Evolutionary conservation across 1,140 invertebrate genomes (phyloP).

Genomic region (Ganaspis sp.): DNA sequence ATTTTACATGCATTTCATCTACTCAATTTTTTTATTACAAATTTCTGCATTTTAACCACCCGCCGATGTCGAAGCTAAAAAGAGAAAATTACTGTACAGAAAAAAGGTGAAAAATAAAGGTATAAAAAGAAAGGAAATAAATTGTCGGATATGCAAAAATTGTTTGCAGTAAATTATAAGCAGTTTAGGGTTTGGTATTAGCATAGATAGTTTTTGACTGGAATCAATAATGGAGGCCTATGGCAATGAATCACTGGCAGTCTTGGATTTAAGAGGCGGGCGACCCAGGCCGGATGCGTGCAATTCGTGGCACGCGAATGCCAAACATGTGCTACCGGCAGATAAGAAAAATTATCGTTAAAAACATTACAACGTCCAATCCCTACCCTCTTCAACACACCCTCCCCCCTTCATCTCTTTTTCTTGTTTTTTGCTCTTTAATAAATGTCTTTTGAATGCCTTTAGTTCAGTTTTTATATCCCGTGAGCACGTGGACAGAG

Average conservation of each 20-base stretch:
- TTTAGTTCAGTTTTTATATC: constrained; percentile 33
- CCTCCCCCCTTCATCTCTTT: constrained; percentile 34
- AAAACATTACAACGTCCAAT: constrained; percentile 46
- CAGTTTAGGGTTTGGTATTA: neutral
- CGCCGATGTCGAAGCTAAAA: neutral
- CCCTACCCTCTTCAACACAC: constrained; percentile 43
- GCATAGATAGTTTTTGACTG: constrained; percentile 20
- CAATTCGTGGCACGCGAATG: constrained; percentile 62
- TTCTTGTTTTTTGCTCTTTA: constrained; percentile 41
- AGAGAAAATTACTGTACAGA: constrained; percentile 16
- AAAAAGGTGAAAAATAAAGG: neutral
- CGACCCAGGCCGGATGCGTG: constrained; percentile 55
- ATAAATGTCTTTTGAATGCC: constrained; percentile 24
- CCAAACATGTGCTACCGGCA: constrained; percentile 61
- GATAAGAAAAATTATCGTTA: constrained; percentile 63
- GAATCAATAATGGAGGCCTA: constrained; percentile 17
- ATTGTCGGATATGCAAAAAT: neutral
- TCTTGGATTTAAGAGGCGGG: constrained; percentile 45
- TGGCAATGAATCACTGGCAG: constrained; percentile 39
- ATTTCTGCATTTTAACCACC: too few relatives aligned
- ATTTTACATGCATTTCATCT: too few relatives aligned
- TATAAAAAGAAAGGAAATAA: neutral
- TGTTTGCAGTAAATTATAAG: neutral
- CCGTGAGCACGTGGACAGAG: constrained; percentile 30
- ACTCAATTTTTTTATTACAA: too few relatives aligned